These are phyloP conservation scores for Crotalus tigris DNA, from an alignment of 2,113 vertebrate genomes.

Conservation along the genomic window DNA sequence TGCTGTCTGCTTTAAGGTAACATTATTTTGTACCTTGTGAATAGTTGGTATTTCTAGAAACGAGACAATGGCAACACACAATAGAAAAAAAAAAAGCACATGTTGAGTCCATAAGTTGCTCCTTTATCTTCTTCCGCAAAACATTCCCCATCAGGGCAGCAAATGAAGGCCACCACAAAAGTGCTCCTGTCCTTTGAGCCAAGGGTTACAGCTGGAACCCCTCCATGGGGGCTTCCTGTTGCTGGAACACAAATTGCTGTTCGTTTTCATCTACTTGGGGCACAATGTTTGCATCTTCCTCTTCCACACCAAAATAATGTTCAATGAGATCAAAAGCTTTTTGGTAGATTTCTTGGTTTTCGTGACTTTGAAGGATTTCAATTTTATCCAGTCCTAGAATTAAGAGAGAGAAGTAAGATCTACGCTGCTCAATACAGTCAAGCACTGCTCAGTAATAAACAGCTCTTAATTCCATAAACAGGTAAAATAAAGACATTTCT, in stretches of 20 bases:
- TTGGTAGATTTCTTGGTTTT: constrained; percentile 90
- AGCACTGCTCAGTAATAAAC: not conserved
- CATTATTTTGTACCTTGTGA: constrained; percentile 42
- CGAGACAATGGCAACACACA: constrained; percentile 61
- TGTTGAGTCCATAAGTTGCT: constrained; percentile 67
- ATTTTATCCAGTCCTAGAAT: constrained; percentile 86
- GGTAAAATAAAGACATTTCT: not conserved
- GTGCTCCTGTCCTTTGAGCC: constrained; percentile 20
- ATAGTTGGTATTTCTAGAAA: constrained; percentile 62
- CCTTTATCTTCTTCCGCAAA: constrained; percentile 62
- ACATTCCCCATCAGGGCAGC: constrained; percentile 43
- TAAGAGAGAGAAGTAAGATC: constrained; percentile 29
- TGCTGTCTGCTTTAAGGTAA: constrained; percentile 61
- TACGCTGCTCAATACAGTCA: not conserved
- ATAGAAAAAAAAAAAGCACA: constrained; percentile 55
- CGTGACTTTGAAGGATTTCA: constrained; percentile 87
- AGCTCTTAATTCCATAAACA: not conserved
- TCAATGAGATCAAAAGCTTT: constrained; percentile 89
- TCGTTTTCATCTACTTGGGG: constrained; percentile 89
- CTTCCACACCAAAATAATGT: constrained; percentile 87
- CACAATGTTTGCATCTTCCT: constrained; percentile 83
- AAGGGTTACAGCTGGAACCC: constrained; percentile 83
- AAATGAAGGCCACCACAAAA: constrained; percentile 35
- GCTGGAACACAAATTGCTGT: constrained; percentile 89
- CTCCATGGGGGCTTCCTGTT: constrained; percentile 86